Evolutionary conservation across 1,140 invertebrate genomes (phyloP).

Genomic region (Sipha flava): DNA sequence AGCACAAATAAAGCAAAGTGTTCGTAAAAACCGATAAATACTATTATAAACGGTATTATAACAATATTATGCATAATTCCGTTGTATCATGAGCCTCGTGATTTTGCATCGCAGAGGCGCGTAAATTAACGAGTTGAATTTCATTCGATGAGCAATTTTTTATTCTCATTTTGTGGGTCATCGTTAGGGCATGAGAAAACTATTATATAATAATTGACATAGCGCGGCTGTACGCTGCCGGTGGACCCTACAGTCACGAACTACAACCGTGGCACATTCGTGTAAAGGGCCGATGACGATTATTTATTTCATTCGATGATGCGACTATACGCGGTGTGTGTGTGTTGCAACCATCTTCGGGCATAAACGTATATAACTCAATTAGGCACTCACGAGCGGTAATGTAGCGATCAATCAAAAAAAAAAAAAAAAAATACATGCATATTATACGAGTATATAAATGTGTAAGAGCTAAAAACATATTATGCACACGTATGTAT

Average conservation of each 20-base stretch:
- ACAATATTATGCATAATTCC: no score
- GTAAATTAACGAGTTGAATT: not conserved
- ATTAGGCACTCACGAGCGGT: not conserved
- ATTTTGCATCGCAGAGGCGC: no score
- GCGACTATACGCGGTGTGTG: not conserved
- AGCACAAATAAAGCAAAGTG: no score
- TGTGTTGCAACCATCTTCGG: not conserved
- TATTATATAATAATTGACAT: not conserved
- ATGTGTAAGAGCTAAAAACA: no score
- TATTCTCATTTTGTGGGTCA: not conserved
- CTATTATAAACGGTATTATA: no score
- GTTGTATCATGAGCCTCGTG: no score
- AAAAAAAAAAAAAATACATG: no score
- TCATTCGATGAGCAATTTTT: not conserved
- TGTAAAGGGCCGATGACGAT: not conserved
- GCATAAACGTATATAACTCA: not conserved
- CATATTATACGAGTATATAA: no score
- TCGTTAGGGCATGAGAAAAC: conserved; percentile 5
- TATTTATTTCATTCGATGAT: not conserved
- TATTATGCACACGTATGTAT: not conserved
- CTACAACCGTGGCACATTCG: not conserved
- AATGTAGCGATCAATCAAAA: not conserved
- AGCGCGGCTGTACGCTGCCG: not conserved
- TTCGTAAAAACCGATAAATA: no score
- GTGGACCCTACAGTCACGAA: not conserved